These are phyloP conservation scores for Calameuta filiformis DNA, from an alignment of 2,888 invertebrate species.

Conservation along the genomic window DNA sequence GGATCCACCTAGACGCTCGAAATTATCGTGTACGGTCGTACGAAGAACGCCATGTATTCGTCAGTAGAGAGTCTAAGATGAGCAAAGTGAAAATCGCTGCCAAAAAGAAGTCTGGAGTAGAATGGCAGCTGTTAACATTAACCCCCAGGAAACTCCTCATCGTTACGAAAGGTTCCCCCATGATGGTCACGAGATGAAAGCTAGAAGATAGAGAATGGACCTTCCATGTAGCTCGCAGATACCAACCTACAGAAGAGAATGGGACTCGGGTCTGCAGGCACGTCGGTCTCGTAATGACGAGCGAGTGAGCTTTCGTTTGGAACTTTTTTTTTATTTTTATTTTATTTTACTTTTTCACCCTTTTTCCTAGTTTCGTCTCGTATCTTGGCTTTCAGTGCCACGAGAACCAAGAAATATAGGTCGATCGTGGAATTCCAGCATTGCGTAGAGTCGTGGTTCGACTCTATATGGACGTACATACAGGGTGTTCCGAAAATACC, in stretches of 20 bases:
- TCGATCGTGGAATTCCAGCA: neutral
- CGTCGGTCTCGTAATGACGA: neutral
- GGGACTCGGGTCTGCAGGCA: neutral
- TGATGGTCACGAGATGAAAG: neutral
- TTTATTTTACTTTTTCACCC: neutral
- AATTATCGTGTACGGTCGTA: neutral
- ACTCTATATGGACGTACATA: neutral
- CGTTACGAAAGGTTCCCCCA: neutral
- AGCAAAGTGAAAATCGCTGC: neutral
- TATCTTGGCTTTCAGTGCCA: neutral
- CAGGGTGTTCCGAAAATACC: no score
- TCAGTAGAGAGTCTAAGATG: neutral
- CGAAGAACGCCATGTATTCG: neutral
- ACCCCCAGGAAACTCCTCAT: neutral
- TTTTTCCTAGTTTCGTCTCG: neutral
- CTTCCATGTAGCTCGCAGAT: neutral
- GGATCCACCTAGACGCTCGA: neutral
- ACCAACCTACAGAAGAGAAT: neutral
- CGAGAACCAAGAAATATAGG: neutral
- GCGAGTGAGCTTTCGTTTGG: neutral
- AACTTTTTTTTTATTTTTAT: neutral
- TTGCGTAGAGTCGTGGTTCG: neutral
- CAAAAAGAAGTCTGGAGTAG: neutral
- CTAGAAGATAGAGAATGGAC: neutral
- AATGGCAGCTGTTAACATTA: neutral